These are phyloP conservation scores for Parauchenoglanis punctatus DNA, from an alignment of 2,797 vertebrate species.

Conservation along the genomic window DNA sequence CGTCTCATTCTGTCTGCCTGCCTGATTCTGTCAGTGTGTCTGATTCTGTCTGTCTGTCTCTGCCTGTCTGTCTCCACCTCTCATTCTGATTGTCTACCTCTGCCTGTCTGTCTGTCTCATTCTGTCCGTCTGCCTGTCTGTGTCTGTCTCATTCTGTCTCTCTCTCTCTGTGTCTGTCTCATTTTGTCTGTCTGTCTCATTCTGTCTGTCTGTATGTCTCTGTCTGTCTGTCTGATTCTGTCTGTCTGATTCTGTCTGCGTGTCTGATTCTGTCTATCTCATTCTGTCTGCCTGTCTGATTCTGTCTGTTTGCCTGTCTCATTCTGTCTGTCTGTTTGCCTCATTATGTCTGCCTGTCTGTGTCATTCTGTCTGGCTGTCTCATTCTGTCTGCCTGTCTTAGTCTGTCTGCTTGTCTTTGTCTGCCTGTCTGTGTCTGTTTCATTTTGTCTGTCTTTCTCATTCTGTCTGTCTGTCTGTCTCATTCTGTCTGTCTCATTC, in stretches of 20 bases:
- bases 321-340: neutral
- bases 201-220: neutral
- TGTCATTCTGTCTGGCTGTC: neutral
- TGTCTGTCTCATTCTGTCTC: neutral
- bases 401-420: neutral
- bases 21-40: neutral
- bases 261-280: neutral
- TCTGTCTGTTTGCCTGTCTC: neutral
- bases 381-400: neutral
- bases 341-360: constrained; percentile 33
- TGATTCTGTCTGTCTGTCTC: neutral
- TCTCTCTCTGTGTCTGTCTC: too few species aligned
- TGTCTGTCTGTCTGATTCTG: neutral
- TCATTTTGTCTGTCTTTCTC: neutral
- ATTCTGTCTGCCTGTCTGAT: neutral
- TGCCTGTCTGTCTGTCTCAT: neutral
- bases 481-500: neutral
- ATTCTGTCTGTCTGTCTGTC: constrained; percentile 36
- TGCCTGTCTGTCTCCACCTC: neutral
- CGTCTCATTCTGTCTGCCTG: neutral
- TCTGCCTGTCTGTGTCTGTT: too few species aligned
- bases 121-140: constrained; percentile 31
- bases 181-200: neutral
- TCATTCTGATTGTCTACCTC: neutral
- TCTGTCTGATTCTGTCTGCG: neutral